Evolutionary conservation across 2,888 invertebrate genomes (phyloP).

Genomic region (Cerastis rubricosa): DNA sequence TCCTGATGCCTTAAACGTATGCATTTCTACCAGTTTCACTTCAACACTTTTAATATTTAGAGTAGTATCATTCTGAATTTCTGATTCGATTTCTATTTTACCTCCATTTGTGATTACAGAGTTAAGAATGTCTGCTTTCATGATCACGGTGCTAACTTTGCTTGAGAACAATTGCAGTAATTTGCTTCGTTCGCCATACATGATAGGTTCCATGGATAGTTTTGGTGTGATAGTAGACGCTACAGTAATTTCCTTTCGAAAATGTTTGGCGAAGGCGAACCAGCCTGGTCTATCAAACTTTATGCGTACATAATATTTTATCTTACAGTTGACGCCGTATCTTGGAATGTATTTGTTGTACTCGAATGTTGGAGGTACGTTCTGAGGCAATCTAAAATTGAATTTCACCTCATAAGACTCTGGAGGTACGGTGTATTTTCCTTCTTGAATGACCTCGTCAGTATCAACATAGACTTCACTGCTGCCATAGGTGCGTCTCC

Average conservation of each 20-base stretch:
- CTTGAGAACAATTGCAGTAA: constrained; percentile 68
- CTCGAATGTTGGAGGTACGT: constrained; percentile 67
- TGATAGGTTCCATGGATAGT: constrained; percentile 64
- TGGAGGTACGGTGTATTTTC: constrained; percentile 18
- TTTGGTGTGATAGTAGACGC: constrained; percentile 67
- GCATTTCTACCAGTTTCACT: constrained; percentile 66
- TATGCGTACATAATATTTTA: constrained; percentile 72
- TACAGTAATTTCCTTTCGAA: constrained; percentile 70
- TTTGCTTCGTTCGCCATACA: constrained; percentile 69
- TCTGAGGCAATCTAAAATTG: constrained; percentile 68
- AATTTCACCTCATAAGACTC: constrained; percentile 70
- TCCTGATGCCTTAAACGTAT: constrained; percentile 62
- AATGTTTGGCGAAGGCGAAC: constrained; percentile 69
- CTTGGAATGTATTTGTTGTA: constrained; percentile 42
- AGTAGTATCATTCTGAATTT: constrained; percentile 70
- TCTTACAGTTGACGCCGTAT: constrained; percentile 62
- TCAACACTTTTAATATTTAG: constrained; percentile 68
- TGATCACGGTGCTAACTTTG: constrained; percentile 66
- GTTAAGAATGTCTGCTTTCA: constrained; percentile 68
- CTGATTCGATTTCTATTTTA: constrained; percentile 67
- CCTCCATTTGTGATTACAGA: constrained; percentile 68
- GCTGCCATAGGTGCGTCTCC: constrained; percentile 15
- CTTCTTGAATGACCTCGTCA: constrained; percentile 45
- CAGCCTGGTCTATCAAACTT: constrained; percentile 72
- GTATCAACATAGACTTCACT: constrained; percentile 49